Percentiles rank a stretch among this genome's conserved stretches.
These are phyloP conservation scores for Tenebrosternarchus preto DNA, from an alignment of 2,113 vertebrate genomes.

Conservation along the genomic window DNA sequence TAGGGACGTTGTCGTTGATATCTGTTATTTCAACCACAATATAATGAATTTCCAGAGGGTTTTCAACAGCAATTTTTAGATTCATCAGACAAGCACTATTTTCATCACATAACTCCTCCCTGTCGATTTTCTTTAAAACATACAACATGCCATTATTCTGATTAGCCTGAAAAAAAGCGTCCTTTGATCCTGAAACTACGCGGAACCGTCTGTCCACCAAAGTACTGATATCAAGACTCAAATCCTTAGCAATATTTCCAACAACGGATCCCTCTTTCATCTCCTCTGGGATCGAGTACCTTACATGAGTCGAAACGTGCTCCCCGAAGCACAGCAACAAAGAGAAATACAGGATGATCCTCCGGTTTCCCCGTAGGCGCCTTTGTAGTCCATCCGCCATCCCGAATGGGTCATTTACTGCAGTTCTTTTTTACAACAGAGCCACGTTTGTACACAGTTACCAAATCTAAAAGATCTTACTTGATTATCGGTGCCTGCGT, in stretches of 20 bases:
- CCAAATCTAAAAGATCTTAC: neutral
- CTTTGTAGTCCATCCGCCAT: conserved; percentile 48
- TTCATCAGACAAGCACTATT: conserved; percentile 56
- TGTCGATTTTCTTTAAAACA: conserved; percentile 57
- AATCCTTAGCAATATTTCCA: conserved; percentile 78
- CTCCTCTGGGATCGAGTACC: conserved; percentile 67
- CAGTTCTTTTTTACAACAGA: conserved; percentile 1
- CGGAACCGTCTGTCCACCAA: conserved; percentile 70
- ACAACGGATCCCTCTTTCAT: conserved; percentile 70
- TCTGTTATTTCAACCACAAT: conserved; percentile 56
- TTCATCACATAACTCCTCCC: conserved; percentile 60
- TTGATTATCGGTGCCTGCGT: neutral
- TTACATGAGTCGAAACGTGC: conserved; percentile 58
- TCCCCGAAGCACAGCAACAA: conserved; percentile 46
- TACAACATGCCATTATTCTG: conserved; percentile 66
- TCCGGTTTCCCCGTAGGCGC: conserved; percentile 28
- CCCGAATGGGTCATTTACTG: neutral
- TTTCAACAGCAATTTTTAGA: conserved; percentile 55
- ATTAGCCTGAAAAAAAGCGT: conserved; percentile 64
- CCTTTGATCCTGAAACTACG: conserved; percentile 68
- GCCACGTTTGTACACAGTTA: conserved; percentile 2
- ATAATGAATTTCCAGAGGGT: conserved; percentile 59
- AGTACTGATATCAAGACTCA: conserved; percentile 71
- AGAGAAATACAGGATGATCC: conserved; percentile 44
- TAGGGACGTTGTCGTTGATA: conserved; percentile 58